Evolutionary conservation across 2,113 vertebrate species (phyloP), one percentile per base, ranked within the genome.

Genomic region (Castor canadensis): DNA sequence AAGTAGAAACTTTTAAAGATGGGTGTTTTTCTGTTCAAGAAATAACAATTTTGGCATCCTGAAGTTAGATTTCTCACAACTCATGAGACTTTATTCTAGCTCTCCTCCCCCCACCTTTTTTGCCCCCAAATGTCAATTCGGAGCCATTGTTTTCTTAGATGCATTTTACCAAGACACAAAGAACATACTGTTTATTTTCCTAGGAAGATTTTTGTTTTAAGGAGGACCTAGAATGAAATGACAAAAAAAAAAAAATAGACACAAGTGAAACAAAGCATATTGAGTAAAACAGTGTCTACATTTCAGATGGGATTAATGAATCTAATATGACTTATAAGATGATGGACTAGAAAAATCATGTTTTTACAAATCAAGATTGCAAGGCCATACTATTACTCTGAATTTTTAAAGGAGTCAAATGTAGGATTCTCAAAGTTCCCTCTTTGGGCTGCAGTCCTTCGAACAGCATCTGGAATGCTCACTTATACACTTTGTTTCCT

Each of bases 1-100:
- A 98, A 98, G 94, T 93, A 98, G 86, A 97, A 98, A 95, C 88
- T 85, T 98, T 97, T 97, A 97, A 97, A 97, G 96, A 97, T 91
- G 83, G 28, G 85, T 94, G 64, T 82, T 98, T 93, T 96, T 94
- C 95, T 97, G 95, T 97, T 97, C 82, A 97, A 96, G 85, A 95
- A 60, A 96, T 60, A 95, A 89, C 67, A 93, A 95, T 95, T 85
- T 95, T 87, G 95, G 86, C 84, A 96, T 64, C 64, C 82, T 93
- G 94, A 97, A 84, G 69, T 86, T 95, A 97, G 92, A 97, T 92
- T 95, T 89, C 94, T 95, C 93, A 58, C 81, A 32, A 71, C 92
- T 92, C 40, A 80, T 32, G 5, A 97, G 95, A 97, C 91, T 87
- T 96, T 95, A 79, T 82, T 80, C 52, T 97, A 95, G 87, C 54